Evolutionary conservation across 2,113 vertebrate species (phyloP).

Genomic region (Chloroceryle aenea): DNA sequence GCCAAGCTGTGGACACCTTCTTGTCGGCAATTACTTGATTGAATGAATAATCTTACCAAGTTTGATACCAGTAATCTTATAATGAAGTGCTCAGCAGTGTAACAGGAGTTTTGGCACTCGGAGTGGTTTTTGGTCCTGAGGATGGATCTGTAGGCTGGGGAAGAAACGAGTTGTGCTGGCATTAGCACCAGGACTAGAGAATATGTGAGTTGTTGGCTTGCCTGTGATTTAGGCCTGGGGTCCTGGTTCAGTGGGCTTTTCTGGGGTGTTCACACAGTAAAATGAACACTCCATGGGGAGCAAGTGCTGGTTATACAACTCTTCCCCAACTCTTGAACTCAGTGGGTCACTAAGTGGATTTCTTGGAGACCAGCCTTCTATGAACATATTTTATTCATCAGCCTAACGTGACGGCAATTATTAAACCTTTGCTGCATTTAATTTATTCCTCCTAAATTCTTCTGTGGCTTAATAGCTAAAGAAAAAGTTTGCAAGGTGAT

Average conservation of each 20-base stretch:
- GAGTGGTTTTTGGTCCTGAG: background rate
- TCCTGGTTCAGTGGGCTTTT: background rate
- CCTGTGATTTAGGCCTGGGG: background rate
- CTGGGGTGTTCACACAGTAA: background rate
- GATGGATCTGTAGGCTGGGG: background rate
- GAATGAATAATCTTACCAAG: background rate
- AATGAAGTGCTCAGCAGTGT: background rate
- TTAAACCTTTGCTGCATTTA: background rate
- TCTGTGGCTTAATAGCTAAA: background rate
- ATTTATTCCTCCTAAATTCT: background rate
- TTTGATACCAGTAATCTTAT: background rate
- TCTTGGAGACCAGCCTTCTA: background rate
- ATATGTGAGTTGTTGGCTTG: background rate
- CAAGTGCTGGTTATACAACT: background rate
- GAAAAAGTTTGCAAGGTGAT: conserved; percentile 53
- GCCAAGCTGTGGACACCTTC: background rate
- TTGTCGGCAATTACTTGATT: background rate
- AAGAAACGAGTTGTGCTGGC: background rate
- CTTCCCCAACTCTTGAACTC: background rate
- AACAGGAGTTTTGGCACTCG: background rate
- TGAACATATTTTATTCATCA: background rate
- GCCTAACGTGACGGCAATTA: background rate
- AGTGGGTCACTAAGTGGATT: accelerated
- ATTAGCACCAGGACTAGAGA: no score
- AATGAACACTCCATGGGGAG: background rate